phyloP scores from a whole-genome alignment of 2,797 vertebrate genomes.

The Cynopterus sphinx region DNA sequence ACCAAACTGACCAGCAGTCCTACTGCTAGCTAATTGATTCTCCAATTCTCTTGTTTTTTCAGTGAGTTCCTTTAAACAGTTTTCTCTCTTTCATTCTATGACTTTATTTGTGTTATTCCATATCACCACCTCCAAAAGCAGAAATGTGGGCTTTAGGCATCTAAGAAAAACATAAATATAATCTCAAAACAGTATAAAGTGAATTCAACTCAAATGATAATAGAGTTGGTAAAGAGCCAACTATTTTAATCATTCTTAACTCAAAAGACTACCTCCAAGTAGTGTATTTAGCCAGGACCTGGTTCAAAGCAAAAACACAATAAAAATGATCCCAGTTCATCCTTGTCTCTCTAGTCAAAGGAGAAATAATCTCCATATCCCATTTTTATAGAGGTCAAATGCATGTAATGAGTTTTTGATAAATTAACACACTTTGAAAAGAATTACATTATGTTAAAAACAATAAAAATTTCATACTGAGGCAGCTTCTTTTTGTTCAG shows the following conservation, averaged over 20 bases:
- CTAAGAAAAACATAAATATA: not conserved
- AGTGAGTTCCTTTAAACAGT: not conserved
- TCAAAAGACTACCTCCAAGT: not conserved
- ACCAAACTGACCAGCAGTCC: not conserved
- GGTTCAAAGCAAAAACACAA: not conserved
- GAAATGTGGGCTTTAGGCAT: not conserved
- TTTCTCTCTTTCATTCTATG: not conserved
- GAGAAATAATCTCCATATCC: not conserved
- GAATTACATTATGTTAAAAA: slow-evolving; percentile 4
- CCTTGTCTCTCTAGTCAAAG: not conserved
- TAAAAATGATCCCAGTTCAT: not conserved
- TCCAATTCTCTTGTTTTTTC: not conserved
- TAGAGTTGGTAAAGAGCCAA: not conserved
- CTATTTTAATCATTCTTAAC: not conserved
- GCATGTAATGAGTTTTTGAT: not conserved
- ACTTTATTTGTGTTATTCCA: not conserved
- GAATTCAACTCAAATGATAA: not conserved
- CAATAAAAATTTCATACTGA: not conserved
- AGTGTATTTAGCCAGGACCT: not conserved
- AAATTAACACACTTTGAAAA: slow-evolving; percentile 2
- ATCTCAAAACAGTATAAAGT: not conserved
- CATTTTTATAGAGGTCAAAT: not conserved
- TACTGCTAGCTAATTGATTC: not conserved
- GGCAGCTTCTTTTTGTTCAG: not conserved
- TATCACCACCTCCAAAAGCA: not conserved